Evolutionary conservation across 2,113 vertebrate genomes (phyloP), one percentile per base, ranked within the genome.

Genomic region (Aptenodytes forsteri): DNA sequence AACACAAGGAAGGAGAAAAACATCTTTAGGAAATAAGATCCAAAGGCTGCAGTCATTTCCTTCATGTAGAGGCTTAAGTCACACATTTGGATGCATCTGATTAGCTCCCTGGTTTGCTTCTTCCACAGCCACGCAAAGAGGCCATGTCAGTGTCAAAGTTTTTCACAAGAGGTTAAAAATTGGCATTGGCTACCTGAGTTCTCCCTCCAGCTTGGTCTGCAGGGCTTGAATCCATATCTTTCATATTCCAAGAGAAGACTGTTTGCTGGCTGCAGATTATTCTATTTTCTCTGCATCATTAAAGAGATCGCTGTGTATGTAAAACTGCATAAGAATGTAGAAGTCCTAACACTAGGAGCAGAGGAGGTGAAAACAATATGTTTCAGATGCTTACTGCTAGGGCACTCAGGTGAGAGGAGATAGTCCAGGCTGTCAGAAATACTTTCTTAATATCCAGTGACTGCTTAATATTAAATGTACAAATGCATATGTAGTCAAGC

Each of bases 21-120:
- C 0, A 4, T 71, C 2, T 55, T 38, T 38, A 72, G 2, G 17
- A 67, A 59, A 16, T 5, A 36, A 44, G 13, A 86, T 23, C 16
- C n/a, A 64, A 79, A 67, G 8, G 4, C 15, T 85, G 23, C 7
- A 11, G 1, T 36, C 23, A 50, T 46, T 70, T 79, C 38, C 10
- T 87, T 73, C n/a, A 10, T 38, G 1, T 11, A 23, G 16, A n/a
- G 8, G 13, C 9, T 18, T 49, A 70, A 49, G 36, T 25, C 26
- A 58, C 10, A 20, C 9, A 3, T 64, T 90, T 67, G 14, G 11
- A 25, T 83, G 7, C 3, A 18, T 17, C 16, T 66, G 0, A 0
- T 34, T 83, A 21, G 7, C 9, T 50, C 12, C 34, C 6, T 22
- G 7, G 5, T 18, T 87, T 82, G 1, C 4, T 66, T 56, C 29